Percentiles rank a stretch among this genome's conserved stretches.
Evolutionary conservation across 2,888 invertebrate species (phyloP).

Genomic region (Folsomia manolachei): DNA sequence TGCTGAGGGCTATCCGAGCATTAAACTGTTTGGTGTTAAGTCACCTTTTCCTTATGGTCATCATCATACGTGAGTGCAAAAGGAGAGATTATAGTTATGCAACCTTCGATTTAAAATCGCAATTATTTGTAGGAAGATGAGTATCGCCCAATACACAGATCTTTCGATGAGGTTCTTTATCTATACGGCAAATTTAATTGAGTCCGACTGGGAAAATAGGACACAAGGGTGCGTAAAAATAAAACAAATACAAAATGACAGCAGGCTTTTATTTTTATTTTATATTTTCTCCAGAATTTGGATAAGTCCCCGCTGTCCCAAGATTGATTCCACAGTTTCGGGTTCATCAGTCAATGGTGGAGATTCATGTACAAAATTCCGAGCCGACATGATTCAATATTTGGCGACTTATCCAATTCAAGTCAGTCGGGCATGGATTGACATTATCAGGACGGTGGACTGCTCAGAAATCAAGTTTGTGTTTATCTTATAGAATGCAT

Average conservation of each 20-base stretch:
- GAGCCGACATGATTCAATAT: conserved; percentile 72
- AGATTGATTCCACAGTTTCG: conserved; percentile 60
- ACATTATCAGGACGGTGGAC: conserved; percentile 72
- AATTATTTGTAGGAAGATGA: conserved; percentile 81
- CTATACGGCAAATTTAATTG: conserved; percentile 86
- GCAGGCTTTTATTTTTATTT: no score
- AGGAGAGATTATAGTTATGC: not conserved
- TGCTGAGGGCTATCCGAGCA: conserved; percentile 59
- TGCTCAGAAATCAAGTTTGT: conserved; percentile 75
- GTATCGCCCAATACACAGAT: conserved; percentile 78
- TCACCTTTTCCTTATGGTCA: conserved; percentile 78
- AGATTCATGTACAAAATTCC: conserved; percentile 82
- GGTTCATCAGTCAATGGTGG: conserved; percentile 58
- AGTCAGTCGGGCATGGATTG: conserved; percentile 69
- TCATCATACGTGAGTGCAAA: conserved; percentile 74
- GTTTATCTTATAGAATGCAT: conserved; percentile 27
- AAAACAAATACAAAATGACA: no score
- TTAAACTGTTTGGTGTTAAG: conserved; percentile 66
- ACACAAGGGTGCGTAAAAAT: conserved; percentile 72
- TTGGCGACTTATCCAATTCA: conserved; percentile 69
- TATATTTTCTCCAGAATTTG: conserved; percentile 64
- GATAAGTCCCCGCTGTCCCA: conserved; percentile 78
- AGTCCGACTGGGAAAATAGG: conserved; percentile 89
- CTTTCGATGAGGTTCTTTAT: conserved; percentile 79
- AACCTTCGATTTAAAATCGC: no score